These are phyloP conservation scores for Echinometra lucunter DNA, from an alignment of 53 echinoderm and acorn worm genomes.

Conservation along the genomic window DNA sequence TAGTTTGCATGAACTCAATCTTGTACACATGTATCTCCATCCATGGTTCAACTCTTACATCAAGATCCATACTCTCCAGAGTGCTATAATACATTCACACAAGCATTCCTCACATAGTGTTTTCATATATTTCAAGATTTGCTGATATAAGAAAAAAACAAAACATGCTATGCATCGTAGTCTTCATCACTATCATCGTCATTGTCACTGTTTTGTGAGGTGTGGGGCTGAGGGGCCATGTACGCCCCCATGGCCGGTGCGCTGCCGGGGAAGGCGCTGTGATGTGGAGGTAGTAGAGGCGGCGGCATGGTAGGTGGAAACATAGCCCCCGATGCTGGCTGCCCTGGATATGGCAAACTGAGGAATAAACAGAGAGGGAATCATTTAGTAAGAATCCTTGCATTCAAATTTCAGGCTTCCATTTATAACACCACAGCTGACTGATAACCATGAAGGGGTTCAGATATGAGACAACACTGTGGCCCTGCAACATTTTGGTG, in stretches of 20 bases:
- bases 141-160: neutral
- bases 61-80: neutral
- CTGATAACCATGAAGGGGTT: too few relatives aligned
- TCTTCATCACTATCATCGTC: conserved; percentile 61
- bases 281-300: conserved; percentile 56
- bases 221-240: conserved; percentile 19
- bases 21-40: neutral
- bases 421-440: too few relatives aligned
- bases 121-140: neutral
- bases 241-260: conserved; percentile 62
- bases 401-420: too few relatives aligned
- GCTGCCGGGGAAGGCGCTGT: conserved; percentile 42
- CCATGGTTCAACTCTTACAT: neutral
- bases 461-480: too few relatives aligned
- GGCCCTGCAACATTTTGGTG: too few relatives aligned
- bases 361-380: neutral
- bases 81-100: neutral
- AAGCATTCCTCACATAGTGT: neutral
- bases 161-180: conserved; percentile 46
- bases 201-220: conserved; percentile 57
- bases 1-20: neutral
- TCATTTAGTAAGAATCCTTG: too few relatives aligned
- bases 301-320: conserved; percentile 37
- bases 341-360: conserved; percentile 52
- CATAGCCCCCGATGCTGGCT: conserved; percentile 5